A percentile compares a stretch with the other conserved stretches of the same genome.
These are phyloP conservation scores for Oscheius sp. DNA, from an alignment of 2,888 invertebrate species.

Conservation along the genomic window DNA sequence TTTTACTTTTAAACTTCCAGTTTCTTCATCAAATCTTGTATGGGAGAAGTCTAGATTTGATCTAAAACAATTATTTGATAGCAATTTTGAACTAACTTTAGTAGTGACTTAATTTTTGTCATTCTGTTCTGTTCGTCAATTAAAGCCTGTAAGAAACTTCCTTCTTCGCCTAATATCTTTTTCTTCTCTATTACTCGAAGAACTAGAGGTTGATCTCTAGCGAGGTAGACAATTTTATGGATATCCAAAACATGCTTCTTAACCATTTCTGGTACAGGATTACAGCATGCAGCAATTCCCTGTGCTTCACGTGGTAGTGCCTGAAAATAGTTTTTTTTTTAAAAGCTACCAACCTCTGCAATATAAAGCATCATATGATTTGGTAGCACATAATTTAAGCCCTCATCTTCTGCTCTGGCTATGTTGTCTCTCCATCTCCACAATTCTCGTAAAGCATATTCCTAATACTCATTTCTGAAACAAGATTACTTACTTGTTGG, in stretches of 20 bases:
- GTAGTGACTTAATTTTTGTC: conserved; percentile 37
- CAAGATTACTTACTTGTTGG: conserved; percentile 41
- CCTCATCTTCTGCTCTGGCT: conserved; percentile 89
- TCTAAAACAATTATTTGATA: too few relatives aligned
- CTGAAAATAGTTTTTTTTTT: conserved; percentile 5
- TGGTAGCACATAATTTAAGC: conserved; percentile 88
- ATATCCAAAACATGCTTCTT: conserved; percentile 68
- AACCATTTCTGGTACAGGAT: conserved; percentile 86
- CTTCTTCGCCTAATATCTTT: conserved; percentile 1
- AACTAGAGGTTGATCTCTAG: conserved; percentile 46
- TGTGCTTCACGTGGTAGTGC: conserved; percentile 64
- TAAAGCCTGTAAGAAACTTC: conserved; percentile 29
- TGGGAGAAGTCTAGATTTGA: conserved; percentile 53
- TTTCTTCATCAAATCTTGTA: conserved; percentile 48
- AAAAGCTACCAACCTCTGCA: conserved; percentile 76
- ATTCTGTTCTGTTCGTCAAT: conserved; percentile 42
- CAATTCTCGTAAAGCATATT: conserved; percentile 80
- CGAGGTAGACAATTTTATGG: conserved; percentile 54
- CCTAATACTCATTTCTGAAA: conserved; percentile 32
- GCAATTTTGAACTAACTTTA: conserved; percentile 30
- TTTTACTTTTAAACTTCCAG: conserved; percentile 25
- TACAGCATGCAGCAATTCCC: conserved; percentile 90
- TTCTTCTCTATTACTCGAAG: conserved; percentile 10
- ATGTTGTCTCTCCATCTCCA: conserved; percentile 87
- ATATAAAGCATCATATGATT: conserved; percentile 94